Base-by-base conservation (phyloP, 1,140 invertebrate genomes). In the Anastrepha obliqua region DNA sequence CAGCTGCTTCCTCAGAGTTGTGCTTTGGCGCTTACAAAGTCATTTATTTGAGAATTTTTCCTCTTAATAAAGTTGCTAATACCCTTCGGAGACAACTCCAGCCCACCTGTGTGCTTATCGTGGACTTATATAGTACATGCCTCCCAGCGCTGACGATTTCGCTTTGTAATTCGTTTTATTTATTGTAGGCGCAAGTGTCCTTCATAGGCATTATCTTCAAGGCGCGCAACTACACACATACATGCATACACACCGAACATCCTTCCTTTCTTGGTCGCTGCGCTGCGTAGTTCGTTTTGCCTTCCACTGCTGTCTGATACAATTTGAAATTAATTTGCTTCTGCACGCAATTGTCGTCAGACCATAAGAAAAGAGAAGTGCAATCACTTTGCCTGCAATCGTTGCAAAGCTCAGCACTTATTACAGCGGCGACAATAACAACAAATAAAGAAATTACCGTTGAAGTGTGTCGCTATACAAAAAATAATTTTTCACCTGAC, bases 301-400 rank as follows among this genome's bases (percentile, higher is more conserved):
- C 5, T 17, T 67, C 29, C 7, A 8, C 11, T 11, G 64, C 47
- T 78, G 42, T 78, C 44, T 81, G 13, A 47, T 17, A 81, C 74
- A 81, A 58, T 81, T 81, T 81, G 47, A 81, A 81, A 81, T 81
- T 81, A 81, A 81, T 81, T 81, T 81, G 74, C 74, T 81, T 81
- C 47, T 81, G 74, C 74, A 81, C 74, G 74, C 74, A 81, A 81
- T 81, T 81, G 74, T 81, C 74, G 74, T 81, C 74, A 81, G 74
- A 81, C 74, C 17, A n/a, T 20, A 67, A 67, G n/a, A 39, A 58
- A 81, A 29, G 8, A 81, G 47, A 81, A 74, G 67, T 74, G 67
- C 67, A 74, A 74, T 47, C 67, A 74, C 39, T 74, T 74, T 17
- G 42, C 67, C 42, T 74, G 67, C 67, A 74, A 42, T 74, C 51